Evolutionary conservation across 1,140 invertebrate genomes (phyloP).

Genomic region (Aphis gossypii): DNA sequence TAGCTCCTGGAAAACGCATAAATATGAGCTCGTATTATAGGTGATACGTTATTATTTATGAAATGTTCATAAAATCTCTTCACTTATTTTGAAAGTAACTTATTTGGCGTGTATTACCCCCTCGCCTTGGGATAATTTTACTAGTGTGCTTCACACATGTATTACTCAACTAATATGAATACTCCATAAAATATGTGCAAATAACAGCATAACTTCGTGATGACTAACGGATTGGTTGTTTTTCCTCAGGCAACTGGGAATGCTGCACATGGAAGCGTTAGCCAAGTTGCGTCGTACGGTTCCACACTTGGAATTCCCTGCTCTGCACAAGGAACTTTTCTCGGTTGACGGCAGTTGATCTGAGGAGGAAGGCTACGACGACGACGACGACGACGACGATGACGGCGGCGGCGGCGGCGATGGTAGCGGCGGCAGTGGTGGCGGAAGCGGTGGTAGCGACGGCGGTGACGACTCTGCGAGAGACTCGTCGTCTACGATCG

Average conservation of each 20-base stretch:
- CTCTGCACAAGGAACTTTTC: conserved; percentile 97
- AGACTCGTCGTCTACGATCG: not conserved
- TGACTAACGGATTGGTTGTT: conserved; percentile 61
- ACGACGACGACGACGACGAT: not conserved
- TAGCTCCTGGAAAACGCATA: too few species aligned
- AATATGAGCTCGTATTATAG: too few species aligned
- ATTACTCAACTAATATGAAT: not conserved
- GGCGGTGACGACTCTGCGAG: not conserved
- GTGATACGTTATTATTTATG: too few species aligned
- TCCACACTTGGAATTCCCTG: conserved; percentile 92
- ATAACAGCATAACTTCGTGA: too few species aligned
- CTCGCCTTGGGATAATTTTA: too few species aligned
- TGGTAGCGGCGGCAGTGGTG: too few species aligned
- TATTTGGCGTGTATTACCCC: too few species aligned
- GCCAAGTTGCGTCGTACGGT: conserved; percentile 90
- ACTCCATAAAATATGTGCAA: too few species aligned
- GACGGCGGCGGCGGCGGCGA: not conserved
- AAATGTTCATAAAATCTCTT: too few species aligned
- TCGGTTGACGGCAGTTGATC: conserved; percentile 80
- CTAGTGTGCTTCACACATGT: not conserved
- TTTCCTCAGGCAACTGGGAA: conserved; percentile 80
- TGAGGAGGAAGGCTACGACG: conserved; percentile 1
- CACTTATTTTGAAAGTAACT: too few species aligned
- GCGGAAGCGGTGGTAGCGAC: not conserved
- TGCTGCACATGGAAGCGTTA: conserved; percentile 91